Percentiles rank a stretch among this genome's conserved stretches.
Evolutionary conservation across 2,797 vertebrate species (phyloP).

Genomic region (Balearica regulorum): DNA sequence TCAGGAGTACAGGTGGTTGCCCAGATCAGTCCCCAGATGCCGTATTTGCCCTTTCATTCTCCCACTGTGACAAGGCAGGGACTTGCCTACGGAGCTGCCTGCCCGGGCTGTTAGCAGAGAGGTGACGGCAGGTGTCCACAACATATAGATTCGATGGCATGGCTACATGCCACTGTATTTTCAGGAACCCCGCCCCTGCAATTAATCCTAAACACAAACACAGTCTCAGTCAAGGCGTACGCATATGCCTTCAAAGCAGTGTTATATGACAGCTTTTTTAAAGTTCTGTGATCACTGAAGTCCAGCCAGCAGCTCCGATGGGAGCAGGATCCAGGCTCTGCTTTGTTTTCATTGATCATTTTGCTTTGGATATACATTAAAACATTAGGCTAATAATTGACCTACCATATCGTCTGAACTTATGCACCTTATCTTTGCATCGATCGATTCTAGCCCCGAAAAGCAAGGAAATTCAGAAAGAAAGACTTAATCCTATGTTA

Average conservation of each 20-base stretch:
- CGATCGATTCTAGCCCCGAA: not conserved
- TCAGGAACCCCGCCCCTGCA: not conserved
- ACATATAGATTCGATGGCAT: accelerated
- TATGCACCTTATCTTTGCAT: not conserved
- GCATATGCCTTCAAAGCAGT: not conserved
- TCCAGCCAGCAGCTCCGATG: not conserved
- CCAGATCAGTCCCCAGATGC: not conserved
- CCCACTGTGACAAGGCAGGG: not conserved
- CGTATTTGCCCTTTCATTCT: not conserved
- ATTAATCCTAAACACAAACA: not conserved
- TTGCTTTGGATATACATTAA: not conserved
- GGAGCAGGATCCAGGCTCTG: not conserved
- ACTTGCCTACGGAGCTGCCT: not conserved
- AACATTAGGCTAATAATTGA: not conserved
- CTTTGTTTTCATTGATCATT: not conserved
- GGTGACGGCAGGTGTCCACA: not conserved
- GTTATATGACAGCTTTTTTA: not conserved
- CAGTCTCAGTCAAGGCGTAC: not conserved
- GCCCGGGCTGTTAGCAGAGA: not conserved
- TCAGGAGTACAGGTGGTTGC: not conserved
- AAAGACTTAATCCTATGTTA: not conserved
- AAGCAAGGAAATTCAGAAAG: not conserved
- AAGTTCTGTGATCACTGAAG: not conserved
- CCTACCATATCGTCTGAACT: not conserved
- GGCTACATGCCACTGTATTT: not conserved